These are phyloP conservation scores for Natator depressus DNA, from an alignment of 2,113 vertebrate genomes.

Conservation along the genomic window DNA sequence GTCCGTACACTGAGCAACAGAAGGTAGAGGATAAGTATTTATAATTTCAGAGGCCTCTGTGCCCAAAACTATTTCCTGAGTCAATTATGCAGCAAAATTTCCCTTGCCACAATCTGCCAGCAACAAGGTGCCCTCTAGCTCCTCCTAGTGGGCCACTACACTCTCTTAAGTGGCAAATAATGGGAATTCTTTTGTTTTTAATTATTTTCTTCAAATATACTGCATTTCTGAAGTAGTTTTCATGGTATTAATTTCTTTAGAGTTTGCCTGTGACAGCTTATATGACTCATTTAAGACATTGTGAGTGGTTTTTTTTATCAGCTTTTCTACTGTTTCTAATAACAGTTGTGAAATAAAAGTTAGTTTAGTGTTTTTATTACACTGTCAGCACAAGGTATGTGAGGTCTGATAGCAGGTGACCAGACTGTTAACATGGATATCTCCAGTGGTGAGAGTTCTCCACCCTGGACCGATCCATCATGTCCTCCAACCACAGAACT, in stretches of 20 bases:
- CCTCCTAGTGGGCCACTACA: background rate
- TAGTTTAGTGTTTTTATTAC: background rate
- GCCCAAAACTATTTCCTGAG: background rate
- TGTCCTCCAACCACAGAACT: background rate
- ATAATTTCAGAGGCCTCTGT: rapidly evolving
- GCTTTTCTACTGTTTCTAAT: background rate
- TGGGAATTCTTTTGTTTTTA: background rate
- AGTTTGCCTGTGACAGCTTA: background rate
- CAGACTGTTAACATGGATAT: background rate
- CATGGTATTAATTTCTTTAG: background rate
- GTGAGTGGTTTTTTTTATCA: background rate
- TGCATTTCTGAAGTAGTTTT: background rate
- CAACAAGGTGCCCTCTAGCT: background rate
- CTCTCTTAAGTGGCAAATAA: too few relatives aligned
- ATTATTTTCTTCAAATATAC: background rate
- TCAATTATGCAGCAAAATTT: background rate
- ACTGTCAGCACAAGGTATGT: background rate
- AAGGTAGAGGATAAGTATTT: background rate
- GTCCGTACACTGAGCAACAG: background rate
- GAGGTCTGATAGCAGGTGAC: background rate
- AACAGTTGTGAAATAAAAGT: background rate
- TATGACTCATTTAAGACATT: background rate
- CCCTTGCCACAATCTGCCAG: background rate
- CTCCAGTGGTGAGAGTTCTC: background rate
- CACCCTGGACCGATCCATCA: background rate